Base-by-base conservation (phyloP, 2,113 vertebrate genomes). In the Nothocercus julius region DNA sequence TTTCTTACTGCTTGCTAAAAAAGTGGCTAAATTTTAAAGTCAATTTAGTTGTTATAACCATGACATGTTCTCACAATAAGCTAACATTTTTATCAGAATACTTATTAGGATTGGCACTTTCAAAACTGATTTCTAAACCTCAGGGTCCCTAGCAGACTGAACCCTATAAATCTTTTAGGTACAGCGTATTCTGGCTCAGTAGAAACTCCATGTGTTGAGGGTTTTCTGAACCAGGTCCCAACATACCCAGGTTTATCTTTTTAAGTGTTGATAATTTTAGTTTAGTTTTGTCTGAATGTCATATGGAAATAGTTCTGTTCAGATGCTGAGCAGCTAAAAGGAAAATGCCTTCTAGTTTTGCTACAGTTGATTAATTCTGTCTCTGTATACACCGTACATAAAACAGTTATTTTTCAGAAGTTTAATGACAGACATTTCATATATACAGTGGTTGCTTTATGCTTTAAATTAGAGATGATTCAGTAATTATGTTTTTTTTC, bases 401-500 rank as follows among this genome's bases (percentile, higher is more conserved):
- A 86, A 95, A 69, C 51, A 93, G 45, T 63, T 91, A 32, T 68
- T 72, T 56, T 82, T 83, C 49, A 69, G 82, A 51, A 80, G 70
- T 70, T 94, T 73, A 84, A 27, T 82, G 69, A 79, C 73, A 76
- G 62, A 40, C 83, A 77, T 94, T 87, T 96, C 53, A 56, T 89
- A 40, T 36, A 21, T 66, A 73, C 62, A 82, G 54, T 5, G 7
- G 13, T 80, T 79, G 15, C 20, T 95, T 84, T 82, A 67, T 92
- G 44, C 79, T 82, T 81, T 56, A 90, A 81, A 87, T 85, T 86
- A 93, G 56, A 87, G 73, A 36, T 91, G 14, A 91, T 94, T 77
- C 49, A 90, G 61, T 80, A 82, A 69, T 61, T 20, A 72, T 10
- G 27, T 21, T 84, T 32, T 51, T 72, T 82, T 36, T 2, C 19